These are phyloP conservation scores for Ochropleura leucogaster DNA, from an alignment of 2,888 invertebrate species.

Conservation along the genomic window DNA sequence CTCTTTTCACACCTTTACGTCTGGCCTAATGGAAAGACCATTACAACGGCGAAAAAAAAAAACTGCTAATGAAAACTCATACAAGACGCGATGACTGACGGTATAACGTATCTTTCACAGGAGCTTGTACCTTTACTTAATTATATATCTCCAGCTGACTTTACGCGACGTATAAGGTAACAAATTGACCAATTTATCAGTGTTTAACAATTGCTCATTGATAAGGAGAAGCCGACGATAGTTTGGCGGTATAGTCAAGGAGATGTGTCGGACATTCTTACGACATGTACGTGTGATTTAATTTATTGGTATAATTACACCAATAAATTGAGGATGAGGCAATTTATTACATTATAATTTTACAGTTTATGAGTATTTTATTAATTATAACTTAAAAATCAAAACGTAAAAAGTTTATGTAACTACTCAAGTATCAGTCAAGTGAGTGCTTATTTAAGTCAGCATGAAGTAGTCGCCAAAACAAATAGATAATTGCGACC, in stretches of 20 bases:
- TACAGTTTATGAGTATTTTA: background rate
- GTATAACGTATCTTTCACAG: slow-evolving; percentile 37
- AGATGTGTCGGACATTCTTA: slow-evolving; percentile 22
- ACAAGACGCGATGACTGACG: slow-evolving; percentile 32
- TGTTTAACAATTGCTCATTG: slow-evolving; percentile 71
- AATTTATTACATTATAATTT: slow-evolving; percentile 7
- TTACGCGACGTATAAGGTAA: slow-evolving; percentile 64
- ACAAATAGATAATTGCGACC: slow-evolving; percentile 7
- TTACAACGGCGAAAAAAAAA: background rate
- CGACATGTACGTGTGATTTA: slow-evolving; percentile 19
- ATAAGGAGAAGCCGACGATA: slow-evolving; percentile 55
- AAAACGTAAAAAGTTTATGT: background rate
- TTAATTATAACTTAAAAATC: background rate
- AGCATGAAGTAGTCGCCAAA: background rate
- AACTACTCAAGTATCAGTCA: background rate
- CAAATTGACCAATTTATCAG: slow-evolving; percentile 77
- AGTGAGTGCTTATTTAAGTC: background rate
- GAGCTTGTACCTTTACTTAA: slow-evolving; percentile 44
- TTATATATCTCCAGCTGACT: slow-evolving; percentile 49
- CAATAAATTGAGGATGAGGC: background rate
- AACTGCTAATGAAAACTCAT: background rate
- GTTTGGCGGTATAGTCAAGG: slow-evolving; percentile 42
- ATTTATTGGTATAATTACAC: slow-evolving; percentile 33
- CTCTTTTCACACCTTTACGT: background rate
- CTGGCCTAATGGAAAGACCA: background rate